These are phyloP conservation scores for Cydia fagiglandana DNA, from an alignment of 1,140 invertebrate species.

Conservation along the genomic window DNA sequence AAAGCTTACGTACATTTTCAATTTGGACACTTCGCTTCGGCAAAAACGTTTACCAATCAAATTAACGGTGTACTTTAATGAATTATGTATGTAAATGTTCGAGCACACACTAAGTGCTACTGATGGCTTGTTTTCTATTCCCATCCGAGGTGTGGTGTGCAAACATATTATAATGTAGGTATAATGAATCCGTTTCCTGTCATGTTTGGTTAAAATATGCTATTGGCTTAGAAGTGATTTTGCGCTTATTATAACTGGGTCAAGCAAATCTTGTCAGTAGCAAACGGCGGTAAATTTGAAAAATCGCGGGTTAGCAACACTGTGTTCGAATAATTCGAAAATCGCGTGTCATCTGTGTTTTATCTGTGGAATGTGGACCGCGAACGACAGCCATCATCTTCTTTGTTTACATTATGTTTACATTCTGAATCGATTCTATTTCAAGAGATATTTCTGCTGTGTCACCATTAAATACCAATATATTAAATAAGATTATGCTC, in stretches of 20 bases:
- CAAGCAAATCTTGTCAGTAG: no score
- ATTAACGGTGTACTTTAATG: conserved; percentile 36
- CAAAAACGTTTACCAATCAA: conserved; percentile 28
- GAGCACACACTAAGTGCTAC: conserved; percentile 58
- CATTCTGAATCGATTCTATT: no score
- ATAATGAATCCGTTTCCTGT: conserved; percentile 19
- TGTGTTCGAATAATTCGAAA: no score
- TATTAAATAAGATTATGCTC: no score
- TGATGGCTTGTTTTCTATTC: conserved; percentile 47
- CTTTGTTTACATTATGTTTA: no score
- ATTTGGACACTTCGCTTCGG: conserved; percentile 19
- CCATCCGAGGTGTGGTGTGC: conserved; percentile 43
- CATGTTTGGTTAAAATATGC: conserved; percentile 19
- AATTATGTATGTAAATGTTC: conserved; percentile 48
- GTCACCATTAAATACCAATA: no score
- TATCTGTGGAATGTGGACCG: no score
- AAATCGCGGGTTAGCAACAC: no score
- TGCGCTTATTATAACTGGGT: neutral
- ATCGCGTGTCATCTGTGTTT: no score
- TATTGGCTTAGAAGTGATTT: neutral
- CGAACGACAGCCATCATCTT: no score
- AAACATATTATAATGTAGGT: conserved; percentile 20
- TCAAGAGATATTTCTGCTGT: no score
- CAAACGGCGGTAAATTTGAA: no score
- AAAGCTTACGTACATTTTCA: neutral